Percentiles rank a stretch among this genome's conserved stretches.
Conservation (phyloP, 2,113 vertebrate genomes). For the Gorsachius goisagi region DNA sequence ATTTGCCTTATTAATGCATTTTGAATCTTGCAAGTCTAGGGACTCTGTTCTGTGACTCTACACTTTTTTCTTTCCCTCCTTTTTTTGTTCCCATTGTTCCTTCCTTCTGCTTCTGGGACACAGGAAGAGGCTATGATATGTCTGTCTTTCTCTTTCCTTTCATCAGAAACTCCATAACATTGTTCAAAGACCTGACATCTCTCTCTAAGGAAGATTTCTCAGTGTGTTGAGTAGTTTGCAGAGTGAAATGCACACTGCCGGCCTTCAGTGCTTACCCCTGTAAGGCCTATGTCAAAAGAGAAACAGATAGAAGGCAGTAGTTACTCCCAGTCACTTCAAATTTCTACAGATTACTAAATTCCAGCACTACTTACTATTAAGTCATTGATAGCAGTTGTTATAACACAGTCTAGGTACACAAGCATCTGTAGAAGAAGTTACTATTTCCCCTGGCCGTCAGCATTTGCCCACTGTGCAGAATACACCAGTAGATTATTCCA, state of each 20-base stretch:
- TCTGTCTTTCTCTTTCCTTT: background rate
- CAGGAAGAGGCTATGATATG: background rate
- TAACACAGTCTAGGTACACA: background rate
- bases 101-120: background rate
- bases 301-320: background rate
- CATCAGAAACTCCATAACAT: background rate
- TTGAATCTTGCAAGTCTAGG: background rate
- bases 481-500: background rate
- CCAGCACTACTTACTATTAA: background rate
- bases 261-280: background rate
- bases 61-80: background rate
- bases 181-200: background rate
- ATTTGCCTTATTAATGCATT: background rate
- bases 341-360: background rate
- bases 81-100: background rate
- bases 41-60: background rate
- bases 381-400: background rate
- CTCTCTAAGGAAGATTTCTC: background rate
- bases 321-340: background rate
- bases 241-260: background rate
- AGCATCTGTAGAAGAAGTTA: background rate
- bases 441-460: background rate
- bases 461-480: background rate
- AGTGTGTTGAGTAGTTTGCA: background rate
- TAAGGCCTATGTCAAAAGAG: background rate